Conservation (phyloP, 2,797 vertebrate species). For the Oreortyx pictus region DNA sequence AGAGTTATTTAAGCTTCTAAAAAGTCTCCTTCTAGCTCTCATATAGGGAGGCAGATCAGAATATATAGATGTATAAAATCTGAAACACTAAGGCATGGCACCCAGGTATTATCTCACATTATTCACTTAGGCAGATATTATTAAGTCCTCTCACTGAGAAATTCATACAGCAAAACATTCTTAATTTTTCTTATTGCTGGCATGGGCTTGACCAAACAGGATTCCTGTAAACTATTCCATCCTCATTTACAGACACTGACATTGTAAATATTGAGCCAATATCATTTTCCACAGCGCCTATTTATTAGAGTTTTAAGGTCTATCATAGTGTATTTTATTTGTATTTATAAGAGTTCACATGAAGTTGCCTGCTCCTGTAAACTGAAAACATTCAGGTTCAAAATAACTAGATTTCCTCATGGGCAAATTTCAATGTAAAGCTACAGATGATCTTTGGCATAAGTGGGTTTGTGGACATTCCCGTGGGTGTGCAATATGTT, state of each 20-base stretch:
- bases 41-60: not conserved
- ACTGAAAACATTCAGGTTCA: constrained; percentile 61
- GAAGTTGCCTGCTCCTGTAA: constrained; percentile 50
- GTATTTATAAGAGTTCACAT: constrained; percentile 20
- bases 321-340: not conserved
- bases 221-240: not conserved
- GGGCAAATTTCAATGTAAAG: constrained; percentile 60
- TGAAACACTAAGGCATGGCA: constrained; percentile 14
- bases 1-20: not conserved
- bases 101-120: constrained; percentile 25
- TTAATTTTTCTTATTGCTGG: constrained; percentile 26
- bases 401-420: constrained; percentile 58
- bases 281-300: constrained; percentile 19
- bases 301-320: constrained; percentile 29
- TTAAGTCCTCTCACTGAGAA: constrained; percentile 19
- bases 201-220: constrained; percentile 55
- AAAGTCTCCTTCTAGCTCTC: not conserved
- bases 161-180: constrained; percentile 2
- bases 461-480: constrained; percentile 47
- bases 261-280: constrained; percentile 56
- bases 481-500: constrained; percentile 63
- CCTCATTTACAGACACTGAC: constrained; percentile 23
- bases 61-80: not conserved
- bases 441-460: constrained; percentile 62
- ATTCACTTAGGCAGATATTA: constrained; percentile 24